Evolutionary conservation across 1,140 invertebrate genomes (phyloP).

Genomic region (Littorina saxatilis): DNA sequence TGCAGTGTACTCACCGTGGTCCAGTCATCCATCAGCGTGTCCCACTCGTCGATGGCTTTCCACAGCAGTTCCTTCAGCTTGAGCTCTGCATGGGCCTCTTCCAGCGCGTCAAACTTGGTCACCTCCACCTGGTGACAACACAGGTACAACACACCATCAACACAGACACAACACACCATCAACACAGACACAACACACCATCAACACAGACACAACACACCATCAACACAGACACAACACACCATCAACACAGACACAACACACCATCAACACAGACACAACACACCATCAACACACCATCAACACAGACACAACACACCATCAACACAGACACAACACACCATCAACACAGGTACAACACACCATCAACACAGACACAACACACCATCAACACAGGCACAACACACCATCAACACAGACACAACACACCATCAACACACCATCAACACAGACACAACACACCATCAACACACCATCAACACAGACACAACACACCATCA

Average conservation of each 20-base stretch:
- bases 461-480: too few species aligned
- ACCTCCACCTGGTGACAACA: constrained; percentile 82
- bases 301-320: background rate
- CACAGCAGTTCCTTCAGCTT: constrained; percentile 87
- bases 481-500: too few species aligned
- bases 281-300: background rate
- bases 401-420: too few species aligned
- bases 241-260: background rate
- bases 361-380: too few species aligned
- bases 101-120: constrained; percentile 86
- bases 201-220: constrained; percentile 18
- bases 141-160: background rate
- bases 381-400: too few species aligned
- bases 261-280: background rate
- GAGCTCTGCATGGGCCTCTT: constrained; percentile 86
- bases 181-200: background rate
- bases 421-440: too few species aligned
- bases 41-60: constrained; percentile 86
- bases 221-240: background rate
- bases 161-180: background rate
- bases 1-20: constrained; percentile 78
- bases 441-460: too few species aligned
- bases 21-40: constrained; percentile 80
- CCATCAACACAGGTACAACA: background rate
- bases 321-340: background rate